These are phyloP conservation scores for Periparus ater DNA, from an alignment of 2,797 vertebrate species.

Conservation along the genomic window DNA sequence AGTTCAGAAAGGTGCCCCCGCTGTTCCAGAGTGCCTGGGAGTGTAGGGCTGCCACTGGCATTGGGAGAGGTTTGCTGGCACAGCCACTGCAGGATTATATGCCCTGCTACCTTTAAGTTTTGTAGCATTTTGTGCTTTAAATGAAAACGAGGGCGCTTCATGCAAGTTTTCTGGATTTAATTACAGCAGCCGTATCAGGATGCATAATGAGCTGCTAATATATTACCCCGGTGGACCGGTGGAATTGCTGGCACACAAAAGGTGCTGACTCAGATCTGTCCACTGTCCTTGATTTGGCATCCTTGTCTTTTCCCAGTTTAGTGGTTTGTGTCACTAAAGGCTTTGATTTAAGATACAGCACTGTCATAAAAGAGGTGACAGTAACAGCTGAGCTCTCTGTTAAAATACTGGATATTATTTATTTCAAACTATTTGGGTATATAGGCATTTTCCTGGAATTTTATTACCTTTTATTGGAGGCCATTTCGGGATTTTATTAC, in stretches of 20 bases:
- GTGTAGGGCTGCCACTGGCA: not conserved
- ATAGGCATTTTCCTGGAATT: constrained; percentile 49
- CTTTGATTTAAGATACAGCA: constrained; percentile 60
- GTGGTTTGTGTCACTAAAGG: constrained; percentile 30
- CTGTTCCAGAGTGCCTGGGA: not conserved
- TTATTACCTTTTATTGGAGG: constrained; percentile 66
- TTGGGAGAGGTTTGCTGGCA: not conserved
- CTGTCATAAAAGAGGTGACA: constrained; percentile 50
- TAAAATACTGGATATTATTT: constrained; percentile 58
- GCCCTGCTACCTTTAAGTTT: not conserved
- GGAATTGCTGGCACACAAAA: constrained; percentile 26
- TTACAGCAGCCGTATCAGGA: constrained; percentile 8
- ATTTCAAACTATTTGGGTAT: constrained; percentile 57
- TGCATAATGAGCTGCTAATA: constrained; percentile 50
- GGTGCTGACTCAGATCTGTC: constrained; percentile 66
- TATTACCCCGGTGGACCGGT: not conserved
- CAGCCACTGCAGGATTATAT: not conserved
- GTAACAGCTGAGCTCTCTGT: constrained; percentile 59
- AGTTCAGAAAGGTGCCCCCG: not conserved
- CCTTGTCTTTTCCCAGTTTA: constrained; percentile 53
- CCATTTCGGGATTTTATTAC: constrained; percentile 58
- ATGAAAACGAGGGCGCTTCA: not conserved
- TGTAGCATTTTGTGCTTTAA: constrained; percentile 20
- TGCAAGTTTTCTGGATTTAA: constrained; percentile 49
- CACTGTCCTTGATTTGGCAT: constrained; percentile 58